A percentile compares a stretch with the other conserved stretches of the same genome.
These are phyloP conservation scores for Dascyllus trimaculatus DNA, from an alignment of 2,113 vertebrate genomes.

Conservation along the genomic window DNA sequence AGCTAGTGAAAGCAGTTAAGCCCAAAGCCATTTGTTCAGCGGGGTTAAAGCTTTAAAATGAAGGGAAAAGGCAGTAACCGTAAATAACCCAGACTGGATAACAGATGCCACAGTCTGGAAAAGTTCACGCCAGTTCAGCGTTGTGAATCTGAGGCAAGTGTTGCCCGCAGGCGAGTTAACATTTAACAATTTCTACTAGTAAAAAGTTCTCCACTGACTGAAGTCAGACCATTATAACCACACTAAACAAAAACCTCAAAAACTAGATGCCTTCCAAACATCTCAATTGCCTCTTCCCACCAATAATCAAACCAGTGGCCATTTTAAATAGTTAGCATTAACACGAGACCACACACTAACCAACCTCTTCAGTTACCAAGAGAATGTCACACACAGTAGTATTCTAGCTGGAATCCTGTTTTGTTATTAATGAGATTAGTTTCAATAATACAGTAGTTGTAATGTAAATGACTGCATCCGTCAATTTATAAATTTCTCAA, in stretches of 20 bases:
- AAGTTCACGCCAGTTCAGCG: slow-evolving; percentile 41
- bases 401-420: no score
- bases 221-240: not conserved
- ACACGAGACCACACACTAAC: no score
- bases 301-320: no score
- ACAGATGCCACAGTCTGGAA: slow-evolving; percentile 1
- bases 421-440: no score
- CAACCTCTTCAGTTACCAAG: no score
- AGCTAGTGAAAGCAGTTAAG: not conserved
- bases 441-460: no score
- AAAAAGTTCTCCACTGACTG: not conserved
- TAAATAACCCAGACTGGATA: slow-evolving; percentile 41
- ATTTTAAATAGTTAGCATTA: no score
- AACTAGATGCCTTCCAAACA: no score
- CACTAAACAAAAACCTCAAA: not conserved
- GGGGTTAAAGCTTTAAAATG: slow-evolving; percentile 16
- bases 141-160: slow-evolving; percentile 14
- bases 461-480: no score
- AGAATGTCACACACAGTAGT: no score
- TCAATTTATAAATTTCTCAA: no score
- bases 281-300: no score
- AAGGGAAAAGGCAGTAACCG: slow-evolving; percentile 10
- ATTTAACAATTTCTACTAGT: not conserved
- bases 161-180: not conserved
- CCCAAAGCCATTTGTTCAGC: slow-evolving; percentile 38